Conservation (phyloP, 35 echinoderm and acorn worm genomes). For the Heliocidaris tuberculata region DNA sequence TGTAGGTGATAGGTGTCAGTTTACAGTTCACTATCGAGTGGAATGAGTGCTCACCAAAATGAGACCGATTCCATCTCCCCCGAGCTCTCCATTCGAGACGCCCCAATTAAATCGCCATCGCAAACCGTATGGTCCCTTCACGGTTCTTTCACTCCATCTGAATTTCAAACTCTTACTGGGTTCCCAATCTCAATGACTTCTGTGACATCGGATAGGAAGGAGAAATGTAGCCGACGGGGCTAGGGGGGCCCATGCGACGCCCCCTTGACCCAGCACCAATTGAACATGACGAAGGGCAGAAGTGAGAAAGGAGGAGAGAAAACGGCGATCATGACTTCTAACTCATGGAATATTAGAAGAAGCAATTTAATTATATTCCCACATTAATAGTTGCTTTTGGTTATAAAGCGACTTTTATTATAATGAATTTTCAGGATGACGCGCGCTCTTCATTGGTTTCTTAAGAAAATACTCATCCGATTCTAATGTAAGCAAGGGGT, state of each 20-base stretch:
- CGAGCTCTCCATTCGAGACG: constrained; percentile 7
- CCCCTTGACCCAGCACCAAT: neutral
- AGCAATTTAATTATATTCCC: too few species aligned
- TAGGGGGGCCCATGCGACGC: neutral
- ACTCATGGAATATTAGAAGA: neutral
- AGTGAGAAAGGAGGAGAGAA: neutral
- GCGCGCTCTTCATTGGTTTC: too few species aligned
- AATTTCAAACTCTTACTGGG: neutral
- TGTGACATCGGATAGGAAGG: neutral
- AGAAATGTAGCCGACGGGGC: neutral
- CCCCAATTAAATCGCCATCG: constrained; percentile 9
- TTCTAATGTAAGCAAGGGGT: neutral
- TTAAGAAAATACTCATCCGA: neutral
- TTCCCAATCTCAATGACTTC: constrained; percentile 9
- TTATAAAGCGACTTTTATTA: neutral
- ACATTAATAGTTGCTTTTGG: too few species aligned
- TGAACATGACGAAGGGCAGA: neutral
- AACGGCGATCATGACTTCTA: neutral
- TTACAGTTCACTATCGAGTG: neutral
- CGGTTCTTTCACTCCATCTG: neutral
- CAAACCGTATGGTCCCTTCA: neutral
- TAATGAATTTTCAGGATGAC: neutral
- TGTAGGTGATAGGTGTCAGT: neutral
- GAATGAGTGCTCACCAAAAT: constrained; percentile 9
- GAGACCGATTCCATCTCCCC: neutral